Evolutionary conservation across 2,797 vertebrate genomes (phyloP), one percentile per base, ranked within the genome.

Genomic region (Morelia viridis): DNA sequence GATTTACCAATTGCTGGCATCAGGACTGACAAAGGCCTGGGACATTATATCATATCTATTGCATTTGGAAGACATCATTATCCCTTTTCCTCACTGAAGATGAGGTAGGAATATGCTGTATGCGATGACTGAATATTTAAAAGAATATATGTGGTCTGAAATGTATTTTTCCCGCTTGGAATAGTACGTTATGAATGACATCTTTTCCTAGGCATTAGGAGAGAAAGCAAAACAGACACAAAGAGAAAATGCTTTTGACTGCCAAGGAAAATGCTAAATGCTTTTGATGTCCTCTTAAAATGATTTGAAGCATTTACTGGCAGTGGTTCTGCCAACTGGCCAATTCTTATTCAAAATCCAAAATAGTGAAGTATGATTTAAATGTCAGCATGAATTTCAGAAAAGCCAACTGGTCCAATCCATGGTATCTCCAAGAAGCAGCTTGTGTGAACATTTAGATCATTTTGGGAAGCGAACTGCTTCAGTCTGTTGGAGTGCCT

Each of bases 271-370:
- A 57, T 8, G 60, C 60, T 92, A 89, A 92, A 85, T 62, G 61
- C 11, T 85, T 68, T 88, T 64, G 71, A 57, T 22, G 46, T 84
- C 76, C 11, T 83, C 62, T 61, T 85, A 46, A 58, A 41, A 83
- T 61, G 62, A 85, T 71, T 84, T 50, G 89, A 86, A 89, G 11
- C 35, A 31, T 71, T 86, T 53, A 4, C 35, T 61, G 83, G 76
- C 22, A 35, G 22, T 50, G 24, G 9, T 92, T 85, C 64, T 85
- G 83, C 50, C 62, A 61, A 53, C 35, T 41, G 5, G 83, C 62
- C 71, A 85, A 35, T 71, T 89, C 80, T 87, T 26, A 85, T 92
- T 83, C 85, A 83, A 56, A 60, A 50, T 85, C 80, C 41, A 53
- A 53, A 92, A 86, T 60, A 64, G 56, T 80, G 50, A 87, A 28